A percentile compares a stretch with the other conserved stretches of the same genome.
Conservation (phyloP, 1,140 invertebrate species). For the Lepidotrigona ventralis region DNA sequence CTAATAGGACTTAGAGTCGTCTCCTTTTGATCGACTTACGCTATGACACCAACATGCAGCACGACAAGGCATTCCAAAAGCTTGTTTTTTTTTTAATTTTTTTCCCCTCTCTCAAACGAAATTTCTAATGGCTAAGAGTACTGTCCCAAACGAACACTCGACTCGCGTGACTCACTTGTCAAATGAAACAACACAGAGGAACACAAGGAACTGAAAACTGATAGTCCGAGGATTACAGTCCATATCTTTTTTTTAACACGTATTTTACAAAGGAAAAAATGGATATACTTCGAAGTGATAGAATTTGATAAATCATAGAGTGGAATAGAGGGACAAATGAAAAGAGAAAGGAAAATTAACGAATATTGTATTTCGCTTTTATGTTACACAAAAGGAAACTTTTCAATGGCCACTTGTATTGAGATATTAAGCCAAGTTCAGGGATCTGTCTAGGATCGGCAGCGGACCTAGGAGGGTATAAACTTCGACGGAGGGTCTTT, state of each 20-base stretch:
- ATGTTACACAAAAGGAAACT: slow-evolving; percentile 65
- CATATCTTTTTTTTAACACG: neutral
- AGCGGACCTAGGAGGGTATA: slow-evolving; percentile 33
- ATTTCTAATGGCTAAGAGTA: neutral
- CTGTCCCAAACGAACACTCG: neutral
- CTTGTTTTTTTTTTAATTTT: neutral
- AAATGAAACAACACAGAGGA: neutral
- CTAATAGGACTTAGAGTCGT: slow-evolving; percentile 80
- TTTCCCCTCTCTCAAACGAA: neutral
- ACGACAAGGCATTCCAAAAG: slow-evolving; percentile 52
- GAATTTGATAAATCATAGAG: too few relatives aligned
- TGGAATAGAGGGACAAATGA: neutral
- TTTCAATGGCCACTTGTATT: slow-evolving; percentile 62
- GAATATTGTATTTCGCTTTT: slow-evolving; percentile 45
- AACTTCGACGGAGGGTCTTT: slow-evolving; percentile 49
- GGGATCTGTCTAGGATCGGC: slow-evolving; percentile 52
- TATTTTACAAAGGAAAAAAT: neutral
- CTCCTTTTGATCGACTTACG: slow-evolving; percentile 47
- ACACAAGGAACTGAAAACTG: too few relatives aligned
- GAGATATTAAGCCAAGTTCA: slow-evolving; percentile 46
- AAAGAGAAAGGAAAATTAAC: neutral
- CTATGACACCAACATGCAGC: slow-evolving; percentile 67
- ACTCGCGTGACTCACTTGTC: neutral
- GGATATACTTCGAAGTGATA: too few relatives aligned
- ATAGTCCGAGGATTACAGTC: neutral